Conservation (phyloP, 1,140 invertebrate genomes). For the Subanguina moxae region DNA sequence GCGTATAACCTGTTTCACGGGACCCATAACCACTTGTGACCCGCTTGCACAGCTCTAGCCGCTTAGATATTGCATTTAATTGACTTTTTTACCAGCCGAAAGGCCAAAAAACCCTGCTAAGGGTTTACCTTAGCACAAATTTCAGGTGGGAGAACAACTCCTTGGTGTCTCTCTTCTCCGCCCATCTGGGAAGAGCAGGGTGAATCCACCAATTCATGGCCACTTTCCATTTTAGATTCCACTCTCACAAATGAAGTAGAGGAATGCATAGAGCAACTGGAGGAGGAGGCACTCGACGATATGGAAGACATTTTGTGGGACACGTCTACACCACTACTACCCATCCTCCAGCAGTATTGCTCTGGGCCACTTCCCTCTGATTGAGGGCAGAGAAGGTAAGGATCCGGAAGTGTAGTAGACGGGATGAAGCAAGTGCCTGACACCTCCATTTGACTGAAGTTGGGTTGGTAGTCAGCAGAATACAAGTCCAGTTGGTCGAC, state of each 20-base stretch:
- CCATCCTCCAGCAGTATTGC: too few relatives aligned
- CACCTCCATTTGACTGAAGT: neutral
- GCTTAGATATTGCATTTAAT: too few relatives aligned
- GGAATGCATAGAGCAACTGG: neutral
- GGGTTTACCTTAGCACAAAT: constrained; percentile 22
- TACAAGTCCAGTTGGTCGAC: neutral
- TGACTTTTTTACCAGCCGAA: too few relatives aligned
- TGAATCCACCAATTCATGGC: neutral
- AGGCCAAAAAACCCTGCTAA: too few relatives aligned
- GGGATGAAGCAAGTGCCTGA: neutral
- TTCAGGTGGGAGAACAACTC: constrained; percentile 30
- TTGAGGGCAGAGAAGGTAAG: neutral
- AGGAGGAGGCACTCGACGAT: neutral
- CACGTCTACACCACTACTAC: too few relatives aligned
- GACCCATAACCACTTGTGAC: too few relatives aligned
- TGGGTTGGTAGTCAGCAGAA: constrained; percentile 1
- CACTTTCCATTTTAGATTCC: neutral
- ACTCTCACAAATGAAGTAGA: neutral
- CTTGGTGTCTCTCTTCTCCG: neutral
- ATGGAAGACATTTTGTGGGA: too few relatives aligned
- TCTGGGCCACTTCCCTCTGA: too few relatives aligned
- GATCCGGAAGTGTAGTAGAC: neutral
- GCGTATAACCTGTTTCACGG: too few relatives aligned
- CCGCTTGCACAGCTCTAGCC: too few relatives aligned
- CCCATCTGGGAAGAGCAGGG: neutral